phyloP scores from a whole-genome alignment of 2,888 invertebrate genomes.

The Heteromurus nitidus region DNA sequence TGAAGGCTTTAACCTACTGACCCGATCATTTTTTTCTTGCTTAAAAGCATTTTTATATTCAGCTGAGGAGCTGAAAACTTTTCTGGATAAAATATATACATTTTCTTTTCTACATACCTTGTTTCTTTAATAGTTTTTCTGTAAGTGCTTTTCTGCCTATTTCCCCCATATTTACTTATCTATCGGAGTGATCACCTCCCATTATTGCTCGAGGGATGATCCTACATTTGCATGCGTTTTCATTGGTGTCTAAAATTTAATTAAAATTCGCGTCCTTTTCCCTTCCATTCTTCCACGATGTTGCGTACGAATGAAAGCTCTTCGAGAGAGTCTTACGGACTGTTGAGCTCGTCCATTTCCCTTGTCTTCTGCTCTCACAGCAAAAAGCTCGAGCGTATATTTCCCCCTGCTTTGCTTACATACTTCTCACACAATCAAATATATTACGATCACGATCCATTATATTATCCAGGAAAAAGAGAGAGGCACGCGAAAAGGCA shows the following conservation, averaged over 20 bases:
- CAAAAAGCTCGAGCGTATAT: no score
- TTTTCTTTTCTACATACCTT: no score
- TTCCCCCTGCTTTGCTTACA: conserved; percentile 7
- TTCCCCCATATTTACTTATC: conserved; percentile 19
- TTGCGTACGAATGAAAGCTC: no score
- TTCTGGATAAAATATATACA: background rate
- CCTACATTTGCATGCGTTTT: conserved; percentile 52
- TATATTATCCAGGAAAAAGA: conserved; percentile 27
- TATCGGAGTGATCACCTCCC: conserved; percentile 26
- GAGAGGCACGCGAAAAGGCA: background rate
- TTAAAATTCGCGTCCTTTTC: conserved; percentile 51
- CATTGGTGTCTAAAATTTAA: conserved; percentile 56
- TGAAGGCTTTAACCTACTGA: conserved; percentile 27
- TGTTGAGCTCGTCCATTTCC: conserved; percentile 31
- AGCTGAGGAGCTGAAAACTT: background rate
- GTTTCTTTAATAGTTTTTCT: background rate
- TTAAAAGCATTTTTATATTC: background rate
- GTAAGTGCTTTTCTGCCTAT: background rate
- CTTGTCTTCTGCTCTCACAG: conserved; percentile 25
- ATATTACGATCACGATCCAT: conserved; percentile 56
- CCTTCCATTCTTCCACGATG: background rate
- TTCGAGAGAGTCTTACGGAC: conserved; percentile 10
- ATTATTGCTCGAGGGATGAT: conserved; percentile 43
- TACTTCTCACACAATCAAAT: conserved; percentile 38
- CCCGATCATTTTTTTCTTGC: conserved; percentile 5